Conservation (phyloP, 35 echinoderm and acorn worm species). For the Ptychodera flava region DNA sequence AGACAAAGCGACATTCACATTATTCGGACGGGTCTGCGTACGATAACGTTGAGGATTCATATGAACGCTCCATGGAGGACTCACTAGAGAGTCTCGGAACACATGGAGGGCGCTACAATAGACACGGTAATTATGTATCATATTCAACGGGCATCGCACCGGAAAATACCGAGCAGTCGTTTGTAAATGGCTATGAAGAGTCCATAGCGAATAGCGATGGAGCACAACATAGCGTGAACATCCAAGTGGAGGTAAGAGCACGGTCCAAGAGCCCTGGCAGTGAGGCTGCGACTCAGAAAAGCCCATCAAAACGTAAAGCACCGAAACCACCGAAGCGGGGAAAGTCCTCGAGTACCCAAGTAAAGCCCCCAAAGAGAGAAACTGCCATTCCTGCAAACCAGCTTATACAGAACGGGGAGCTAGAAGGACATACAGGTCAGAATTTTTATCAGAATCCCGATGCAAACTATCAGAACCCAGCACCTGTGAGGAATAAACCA, state of each 20-base stretch:
- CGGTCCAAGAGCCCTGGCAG: background rate
- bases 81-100: background rate
- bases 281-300: background rate
- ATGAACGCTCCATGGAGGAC: background rate
- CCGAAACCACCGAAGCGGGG: background rate
- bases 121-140: background rate
- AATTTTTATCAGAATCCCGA: background rate
- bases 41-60: background rate
- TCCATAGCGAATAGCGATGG: background rate
- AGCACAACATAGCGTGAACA: background rate
- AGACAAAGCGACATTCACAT: background rate
- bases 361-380: background rate
- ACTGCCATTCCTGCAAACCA: background rate
- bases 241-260: background rate
- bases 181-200: background rate
- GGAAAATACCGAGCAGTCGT: background rate
- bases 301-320: background rate
- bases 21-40: background rate
- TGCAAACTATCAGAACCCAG: background rate
- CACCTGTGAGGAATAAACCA: too few relatives aligned
- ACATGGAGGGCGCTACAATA: background rate
- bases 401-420: background rate
- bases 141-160: background rate
- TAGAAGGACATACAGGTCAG: background rate
- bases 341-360: background rate